Evolutionary conservation across 2,888 invertebrate species (phyloP).

Genomic region (Macrosiphum euphorbiae): DNA sequence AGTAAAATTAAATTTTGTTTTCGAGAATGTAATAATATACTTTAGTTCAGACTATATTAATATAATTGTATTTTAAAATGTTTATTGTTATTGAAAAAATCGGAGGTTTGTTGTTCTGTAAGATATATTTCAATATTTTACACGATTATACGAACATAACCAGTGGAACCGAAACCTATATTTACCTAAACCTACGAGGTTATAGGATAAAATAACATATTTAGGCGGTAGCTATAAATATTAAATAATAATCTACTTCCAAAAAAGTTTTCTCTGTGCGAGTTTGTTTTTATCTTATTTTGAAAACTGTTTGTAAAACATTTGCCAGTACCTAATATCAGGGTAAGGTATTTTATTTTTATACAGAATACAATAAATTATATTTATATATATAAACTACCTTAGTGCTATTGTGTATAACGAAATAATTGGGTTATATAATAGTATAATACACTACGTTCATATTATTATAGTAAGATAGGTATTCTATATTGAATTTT

Average conservation of each 20-base stretch:
- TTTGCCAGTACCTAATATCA: neutral
- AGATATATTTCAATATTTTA: neutral
- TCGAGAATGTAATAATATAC: neutral
- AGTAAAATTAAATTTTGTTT: neutral
- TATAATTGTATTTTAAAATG: neutral
- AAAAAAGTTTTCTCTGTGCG: neutral
- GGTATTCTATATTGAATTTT: neutral
- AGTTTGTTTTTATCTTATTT: neutral
- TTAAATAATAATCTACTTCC: neutral
- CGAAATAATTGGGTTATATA: neutral
- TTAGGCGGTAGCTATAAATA: neutral
- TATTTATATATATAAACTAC: neutral
- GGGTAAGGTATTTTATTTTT: neutral
- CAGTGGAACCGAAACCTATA: neutral
- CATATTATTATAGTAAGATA: neutral
- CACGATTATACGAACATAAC: neutral
- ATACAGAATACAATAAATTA: neutral
- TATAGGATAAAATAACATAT: neutral
- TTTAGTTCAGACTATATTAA: neutral
- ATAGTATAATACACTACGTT: neutral
- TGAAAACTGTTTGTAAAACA: neutral
- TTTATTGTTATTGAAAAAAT: neutral
- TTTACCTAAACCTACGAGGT: too few relatives aligned
- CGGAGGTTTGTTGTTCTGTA: neutral
- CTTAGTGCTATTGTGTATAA: neutral